Base-by-base conservation (phyloP, 2,113 vertebrate genomes). In the Trematocara zebra region DNA sequence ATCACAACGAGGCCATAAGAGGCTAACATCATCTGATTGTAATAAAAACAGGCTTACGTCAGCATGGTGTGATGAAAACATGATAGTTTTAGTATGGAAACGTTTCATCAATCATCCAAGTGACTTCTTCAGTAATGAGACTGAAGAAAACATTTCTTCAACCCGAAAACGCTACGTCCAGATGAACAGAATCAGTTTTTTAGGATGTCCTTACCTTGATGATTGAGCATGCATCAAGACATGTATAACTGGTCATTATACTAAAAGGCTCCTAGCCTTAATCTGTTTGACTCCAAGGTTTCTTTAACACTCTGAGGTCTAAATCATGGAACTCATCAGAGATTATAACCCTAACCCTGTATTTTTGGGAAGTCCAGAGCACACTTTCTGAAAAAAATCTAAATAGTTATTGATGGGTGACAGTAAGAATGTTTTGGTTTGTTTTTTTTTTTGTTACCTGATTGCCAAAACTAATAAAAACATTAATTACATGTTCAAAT, bases 371-470 rank as follows among this genome's bases (percentile, higher is more conserved):
- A 42, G 35, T 14, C 35, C 35, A 69, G n/a, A 69, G 12, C n/a
- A 69, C 6, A 37, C 59, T 64, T 64, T 67, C 0, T 67, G 33
- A 12, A 8, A 67, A n/a, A 67, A 1, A 8, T 40, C 33, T 0
- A 14, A 23, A 23, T 44, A 44, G 0, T 26, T 44, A 7, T 17
- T 44, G 12, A 44, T 44, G 20, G n/a, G n/a, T 44, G 37, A 42
- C 0, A 44, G 37, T 44, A 26, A 72, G 2, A 44, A 72, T 44
- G 20, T 26, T 72, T 69, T 9, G n/a, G 17, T 61, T 61, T 33
- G 28, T 69, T 69, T 18, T 52, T 37, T 20, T 0, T 37, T 42
- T 42, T 69, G 2, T 0, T 69, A 5, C 7, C 35, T 23, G 0
- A 20, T 40, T 69, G n/a, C 33, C 17, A 40, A 57, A 57, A 40